Percentiles rank a stretch among this genome's conserved stretches.
Evolutionary conservation across 64 coral and sea anemone species (phyloP).

Genomic region (Dendrophyllia cribrosa): DNA sequence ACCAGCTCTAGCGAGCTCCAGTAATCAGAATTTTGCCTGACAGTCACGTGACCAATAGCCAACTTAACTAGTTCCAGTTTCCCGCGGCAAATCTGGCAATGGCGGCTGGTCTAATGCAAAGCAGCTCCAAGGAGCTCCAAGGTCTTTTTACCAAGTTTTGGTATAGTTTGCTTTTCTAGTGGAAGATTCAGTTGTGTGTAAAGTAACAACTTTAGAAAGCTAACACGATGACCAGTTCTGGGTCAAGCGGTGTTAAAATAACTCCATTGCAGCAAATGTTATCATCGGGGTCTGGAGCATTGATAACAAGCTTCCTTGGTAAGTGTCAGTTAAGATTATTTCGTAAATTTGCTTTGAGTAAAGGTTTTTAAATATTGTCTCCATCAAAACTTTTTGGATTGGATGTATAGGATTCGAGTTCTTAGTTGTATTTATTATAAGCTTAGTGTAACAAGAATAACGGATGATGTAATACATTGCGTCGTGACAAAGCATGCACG

Average conservation of each 20-base stretch:
- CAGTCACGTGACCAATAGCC: too few species aligned
- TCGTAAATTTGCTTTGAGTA: not conserved
- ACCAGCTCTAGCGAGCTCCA: too few species aligned
- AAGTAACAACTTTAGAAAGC: not conserved
- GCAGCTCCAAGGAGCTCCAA: too few species aligned
- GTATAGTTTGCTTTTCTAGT: not conserved
- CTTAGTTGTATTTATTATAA: too few species aligned
- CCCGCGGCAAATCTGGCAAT: too few species aligned
- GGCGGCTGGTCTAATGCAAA: too few species aligned
- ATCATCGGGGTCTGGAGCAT: conserved; percentile 84
- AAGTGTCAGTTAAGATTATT: conserved; percentile 22
- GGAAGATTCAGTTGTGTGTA: not conserved
- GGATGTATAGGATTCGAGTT: not conserved
- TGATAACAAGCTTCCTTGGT: conserved; percentile 86
- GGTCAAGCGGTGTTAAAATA: conserved; percentile 47
- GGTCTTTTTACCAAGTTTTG: too few species aligned
- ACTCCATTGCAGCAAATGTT: conserved; percentile 88
- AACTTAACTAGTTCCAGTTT: too few species aligned
- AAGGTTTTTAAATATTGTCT: not conserved
- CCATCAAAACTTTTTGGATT: not conserved
- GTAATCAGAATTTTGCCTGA: too few species aligned
- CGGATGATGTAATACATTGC: too few species aligned
- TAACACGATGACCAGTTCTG: not conserved
- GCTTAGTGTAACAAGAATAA: too few species aligned
- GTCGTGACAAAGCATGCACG: too few species aligned